Evolutionary conservation across 2,797 vertebrate genomes (phyloP).

Genomic region (Hapalemur alaotrensis): DNA sequence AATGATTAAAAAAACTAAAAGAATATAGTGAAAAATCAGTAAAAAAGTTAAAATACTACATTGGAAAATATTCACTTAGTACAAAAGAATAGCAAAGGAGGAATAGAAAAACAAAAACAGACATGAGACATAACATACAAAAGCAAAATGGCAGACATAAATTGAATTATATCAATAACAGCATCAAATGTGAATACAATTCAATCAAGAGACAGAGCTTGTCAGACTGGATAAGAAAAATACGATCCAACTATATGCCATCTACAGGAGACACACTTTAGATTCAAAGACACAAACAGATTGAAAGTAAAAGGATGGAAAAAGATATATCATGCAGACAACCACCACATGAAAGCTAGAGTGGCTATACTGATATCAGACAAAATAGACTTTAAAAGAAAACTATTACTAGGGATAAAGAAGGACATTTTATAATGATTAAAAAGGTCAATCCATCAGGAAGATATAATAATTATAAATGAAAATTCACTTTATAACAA

Average conservation of each 20-base stretch:
- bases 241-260: background rate
- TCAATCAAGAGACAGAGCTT: background rate
- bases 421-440: background rate
- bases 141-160: background rate
- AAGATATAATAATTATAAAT: background rate
- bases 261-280: background rate
- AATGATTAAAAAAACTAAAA: background rate
- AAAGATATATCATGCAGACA: background rate
- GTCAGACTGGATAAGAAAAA: background rate
- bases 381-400: background rate
- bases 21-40: background rate
- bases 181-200: background rate
- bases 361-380: background rate
- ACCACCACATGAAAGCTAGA: background rate
- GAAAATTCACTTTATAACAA: background rate
- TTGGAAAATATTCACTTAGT: background rate
- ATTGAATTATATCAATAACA: background rate
- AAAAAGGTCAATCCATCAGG: background rate
- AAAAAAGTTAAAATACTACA: background rate
- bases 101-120: background rate
- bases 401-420: background rate
- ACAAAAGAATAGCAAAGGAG: background rate
- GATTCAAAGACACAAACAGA: background rate
- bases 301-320: background rate
- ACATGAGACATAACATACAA: background rate